These are phyloP conservation scores for Eira barbara DNA, from an alignment of 2,113 vertebrate species.

Conservation along the genomic window DNA sequence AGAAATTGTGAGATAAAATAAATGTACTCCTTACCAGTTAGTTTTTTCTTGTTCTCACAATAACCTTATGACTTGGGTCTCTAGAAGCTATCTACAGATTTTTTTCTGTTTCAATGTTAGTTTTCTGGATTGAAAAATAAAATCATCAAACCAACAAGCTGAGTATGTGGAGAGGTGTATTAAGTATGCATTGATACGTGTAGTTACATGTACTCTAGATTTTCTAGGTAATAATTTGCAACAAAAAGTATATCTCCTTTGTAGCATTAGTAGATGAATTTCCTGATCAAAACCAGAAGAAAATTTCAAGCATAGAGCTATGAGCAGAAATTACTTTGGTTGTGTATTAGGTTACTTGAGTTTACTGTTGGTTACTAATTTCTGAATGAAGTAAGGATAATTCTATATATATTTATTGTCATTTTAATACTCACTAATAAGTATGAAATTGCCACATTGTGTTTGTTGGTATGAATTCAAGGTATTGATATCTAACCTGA, in stretches of 20 bases:
- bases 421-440: not conserved
- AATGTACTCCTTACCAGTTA: not conserved
- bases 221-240: not conserved
- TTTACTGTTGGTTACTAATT: slow-evolving; percentile 19
- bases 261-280: not conserved
- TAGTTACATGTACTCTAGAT: not conserved
- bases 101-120: not conserved
- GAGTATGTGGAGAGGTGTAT: not conserved
- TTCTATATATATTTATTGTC: not conserved
- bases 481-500: slow-evolving; percentile 45
- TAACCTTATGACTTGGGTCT: not conserved
- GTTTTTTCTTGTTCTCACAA: not conserved
- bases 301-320: not conserved
- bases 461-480: slow-evolving; percentile 34
- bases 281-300: not conserved
- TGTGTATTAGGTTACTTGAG: not conserved
- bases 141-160: not conserved
- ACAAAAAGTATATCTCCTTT: not conserved
- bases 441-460: not conserved
- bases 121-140: slow-evolving; percentile 4
- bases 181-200: not conserved
- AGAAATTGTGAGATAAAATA: slow-evolving; percentile 9
- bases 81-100: not conserved
- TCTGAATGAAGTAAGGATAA: slow-evolving; percentile 12
- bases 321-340: not conserved